phyloP scores from a whole-genome alignment of 2,888 invertebrate species.

The Ypsolopha scabrella region DNA sequence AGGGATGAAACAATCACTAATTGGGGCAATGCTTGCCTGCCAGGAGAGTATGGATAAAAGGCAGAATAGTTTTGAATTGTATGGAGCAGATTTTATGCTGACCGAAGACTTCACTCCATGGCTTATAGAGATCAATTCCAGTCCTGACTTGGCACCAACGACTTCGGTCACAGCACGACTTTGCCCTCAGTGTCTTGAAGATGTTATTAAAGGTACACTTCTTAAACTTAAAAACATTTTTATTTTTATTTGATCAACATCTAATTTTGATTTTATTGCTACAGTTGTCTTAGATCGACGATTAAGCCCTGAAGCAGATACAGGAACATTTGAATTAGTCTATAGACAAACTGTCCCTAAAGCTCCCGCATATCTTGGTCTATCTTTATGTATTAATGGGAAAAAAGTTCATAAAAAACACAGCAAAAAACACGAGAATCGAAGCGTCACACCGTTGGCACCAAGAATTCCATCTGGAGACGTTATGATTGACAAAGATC shows the following conservation, averaged over 20 bases:
- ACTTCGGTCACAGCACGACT: slow-evolving; percentile 90
- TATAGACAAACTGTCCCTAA: slow-evolving; percentile 83
- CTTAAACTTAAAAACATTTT: background rate
- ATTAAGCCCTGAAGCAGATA: slow-evolving; percentile 78
- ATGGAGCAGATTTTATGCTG: slow-evolving; percentile 96
- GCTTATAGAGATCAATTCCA: slow-evolving; percentile 95
- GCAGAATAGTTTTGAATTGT: slow-evolving; percentile 89
- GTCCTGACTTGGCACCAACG: slow-evolving; percentile 92
- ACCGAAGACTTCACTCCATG: slow-evolving; percentile 89
- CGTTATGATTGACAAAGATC: slow-evolving; percentile 26
- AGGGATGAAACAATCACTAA: slow-evolving; percentile 82
- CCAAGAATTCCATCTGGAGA: slow-evolving; percentile 39
- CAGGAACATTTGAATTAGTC: slow-evolving; percentile 84
- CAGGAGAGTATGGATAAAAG: slow-evolving; percentile 87
- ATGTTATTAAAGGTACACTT: slow-evolving; percentile 86
- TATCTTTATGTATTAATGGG: slow-evolving; percentile 77
- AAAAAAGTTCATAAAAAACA: slow-evolving; percentile 68
- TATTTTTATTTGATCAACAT: background rate
- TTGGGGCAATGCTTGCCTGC: slow-evolving; percentile 87
- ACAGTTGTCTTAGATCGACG: slow-evolving; percentile 84
- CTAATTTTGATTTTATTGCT: slow-evolving; percentile 19
- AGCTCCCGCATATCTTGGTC: slow-evolving; percentile 84
- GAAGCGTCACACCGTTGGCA: slow-evolving; percentile 32
- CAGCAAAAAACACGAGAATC: slow-evolving; percentile 46
- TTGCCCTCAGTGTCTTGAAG: slow-evolving; percentile 90